Percentiles rank a stretch among this genome's conserved stretches.
Conservation (phyloP, 2,113 vertebrate species). For the Daphoenositta chrysoptera region DNA sequence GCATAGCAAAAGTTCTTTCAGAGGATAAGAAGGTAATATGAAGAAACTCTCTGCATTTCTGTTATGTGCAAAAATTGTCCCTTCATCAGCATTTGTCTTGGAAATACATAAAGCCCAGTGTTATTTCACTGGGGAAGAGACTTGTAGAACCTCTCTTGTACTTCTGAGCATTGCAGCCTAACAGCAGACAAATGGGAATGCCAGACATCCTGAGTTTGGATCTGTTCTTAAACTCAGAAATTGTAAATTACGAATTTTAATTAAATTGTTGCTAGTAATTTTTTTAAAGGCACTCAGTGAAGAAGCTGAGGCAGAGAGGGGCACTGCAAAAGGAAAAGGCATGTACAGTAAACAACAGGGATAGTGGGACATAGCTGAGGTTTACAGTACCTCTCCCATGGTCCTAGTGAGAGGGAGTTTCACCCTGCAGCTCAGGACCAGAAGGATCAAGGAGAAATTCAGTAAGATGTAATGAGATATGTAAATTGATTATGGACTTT, state of each 20-base stretch:
- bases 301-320: neutral
- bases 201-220: neutral
- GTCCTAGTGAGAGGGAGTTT: neutral
- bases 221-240: neutral
- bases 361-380: neutral
- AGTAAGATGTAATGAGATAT: neutral
- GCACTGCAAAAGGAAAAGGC: neutral
- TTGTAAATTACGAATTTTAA: neutral
- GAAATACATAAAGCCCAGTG: neutral
- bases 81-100: neutral
- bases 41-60: neutral
- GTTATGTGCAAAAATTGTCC: neutral
- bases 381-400: neutral
- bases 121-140: neutral
- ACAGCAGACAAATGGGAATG: neutral
- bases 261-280: neutral
- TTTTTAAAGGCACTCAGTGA: neutral
- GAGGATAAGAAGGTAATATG: neutral
- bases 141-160: neutral
- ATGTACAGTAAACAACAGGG: neutral
- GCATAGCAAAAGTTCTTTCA: neutral
- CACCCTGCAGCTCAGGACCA: neutral
- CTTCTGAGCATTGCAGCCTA: neutral
- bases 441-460: neutral
- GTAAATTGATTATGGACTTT: neutral